Evolutionary conservation across 1,140 invertebrate species (phyloP).

Genomic region (Phymastichus coffea): DNA sequence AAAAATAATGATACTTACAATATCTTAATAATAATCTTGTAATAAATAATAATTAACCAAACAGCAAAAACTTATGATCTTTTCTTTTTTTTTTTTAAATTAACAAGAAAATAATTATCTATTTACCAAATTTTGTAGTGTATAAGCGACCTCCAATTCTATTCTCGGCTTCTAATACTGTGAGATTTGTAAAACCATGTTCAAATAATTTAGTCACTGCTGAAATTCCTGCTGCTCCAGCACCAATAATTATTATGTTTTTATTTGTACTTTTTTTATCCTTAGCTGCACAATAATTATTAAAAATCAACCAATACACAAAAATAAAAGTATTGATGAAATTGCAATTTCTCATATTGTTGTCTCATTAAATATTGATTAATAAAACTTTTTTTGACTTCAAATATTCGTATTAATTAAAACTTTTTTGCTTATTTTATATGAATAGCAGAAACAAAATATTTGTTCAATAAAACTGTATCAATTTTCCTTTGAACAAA

Average conservation of each 20-base stretch:
- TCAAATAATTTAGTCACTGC: slow-evolving; percentile 58
- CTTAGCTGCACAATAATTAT: background rate
- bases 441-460: no score
- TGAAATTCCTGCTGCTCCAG: slow-evolving; percentile 62
- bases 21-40: no score
- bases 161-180: slow-evolving; percentile 57
- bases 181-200: slow-evolving; percentile 35
- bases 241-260: slow-evolving; percentile 49
- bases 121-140: slow-evolving; percentile 9
- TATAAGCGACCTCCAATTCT: slow-evolving; percentile 64
- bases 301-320: background rate
- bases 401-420: no score
- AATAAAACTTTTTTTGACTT: no score
- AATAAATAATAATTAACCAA: no score
- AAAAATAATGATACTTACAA: no score
- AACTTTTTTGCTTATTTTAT: no score
- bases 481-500: no score
- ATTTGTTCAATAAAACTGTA: no score
- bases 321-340: background rate
- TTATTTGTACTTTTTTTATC: background rate
- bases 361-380: no score
- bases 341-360: background rate
- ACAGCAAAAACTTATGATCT: no score
- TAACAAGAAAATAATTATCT: background rate
- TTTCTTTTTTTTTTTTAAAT: no score